Percentiles rank a stretch among this genome's conserved stretches.
phyloP scores from a whole-genome alignment of 2,797 vertebrate genomes.

The Oreochromis mossambicus region DNA sequence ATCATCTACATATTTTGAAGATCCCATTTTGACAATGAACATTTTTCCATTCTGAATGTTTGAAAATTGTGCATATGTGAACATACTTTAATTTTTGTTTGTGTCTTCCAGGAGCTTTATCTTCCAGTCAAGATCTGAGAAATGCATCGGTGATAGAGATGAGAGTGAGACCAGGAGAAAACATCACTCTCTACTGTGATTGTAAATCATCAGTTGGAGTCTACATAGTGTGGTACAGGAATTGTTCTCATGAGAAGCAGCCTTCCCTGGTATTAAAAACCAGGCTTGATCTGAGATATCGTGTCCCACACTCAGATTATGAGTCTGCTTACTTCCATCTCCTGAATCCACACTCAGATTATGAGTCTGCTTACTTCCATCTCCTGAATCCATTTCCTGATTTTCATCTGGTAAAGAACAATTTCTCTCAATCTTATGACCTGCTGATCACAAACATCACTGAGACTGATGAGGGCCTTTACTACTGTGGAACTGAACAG shows the following conservation, averaged over 20 bases:
- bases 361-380: too few relatives aligned
- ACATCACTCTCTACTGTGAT: conserved; percentile 25
- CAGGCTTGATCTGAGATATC: fast-evolving
- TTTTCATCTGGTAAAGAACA: neutral
- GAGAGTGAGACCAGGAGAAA: neutral
- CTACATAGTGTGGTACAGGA: conserved; percentile 21
- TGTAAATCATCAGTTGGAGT: neutral
- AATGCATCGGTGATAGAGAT: neutral
- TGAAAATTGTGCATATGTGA: neutral
- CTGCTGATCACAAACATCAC: conserved; percentile 24
- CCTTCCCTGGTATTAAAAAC: neutral
- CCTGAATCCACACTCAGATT: too few relatives aligned
- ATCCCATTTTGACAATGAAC: fast-evolving
- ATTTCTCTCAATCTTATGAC: neutral
- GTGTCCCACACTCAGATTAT: fast-evolving
- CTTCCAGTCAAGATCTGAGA: neutral
- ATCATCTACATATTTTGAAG: fast-evolving
- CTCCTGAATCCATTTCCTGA: neutral
- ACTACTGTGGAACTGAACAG: neutral
- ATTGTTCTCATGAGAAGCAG: conserved; percentile 29
- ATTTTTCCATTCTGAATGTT: neutral
- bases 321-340: fast-evolving
- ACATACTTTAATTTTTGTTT: neutral
- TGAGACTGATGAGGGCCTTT: conserved; percentile 19
- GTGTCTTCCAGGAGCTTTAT: neutral